These are phyloP conservation scores for Mechanitis mazaeus DNA, from an alignment of 2,888 invertebrate genomes.

Conservation along the genomic window DNA sequence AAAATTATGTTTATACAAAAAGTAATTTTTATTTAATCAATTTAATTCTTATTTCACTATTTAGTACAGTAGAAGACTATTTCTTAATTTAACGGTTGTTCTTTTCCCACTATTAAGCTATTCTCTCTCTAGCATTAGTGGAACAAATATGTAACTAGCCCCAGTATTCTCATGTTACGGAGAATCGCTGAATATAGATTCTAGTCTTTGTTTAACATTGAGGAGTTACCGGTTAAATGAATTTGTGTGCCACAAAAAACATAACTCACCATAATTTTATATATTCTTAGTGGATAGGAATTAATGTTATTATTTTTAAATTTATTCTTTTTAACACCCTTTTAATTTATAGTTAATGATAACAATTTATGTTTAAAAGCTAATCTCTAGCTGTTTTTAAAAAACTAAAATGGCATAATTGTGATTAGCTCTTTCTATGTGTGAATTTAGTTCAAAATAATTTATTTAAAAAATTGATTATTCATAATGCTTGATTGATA, in stretches of 20 bases:
- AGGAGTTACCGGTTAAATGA: neutral
- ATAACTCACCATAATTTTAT: neutral
- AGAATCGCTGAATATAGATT: conserved; percentile 21
- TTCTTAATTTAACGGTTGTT: conserved; percentile 1
- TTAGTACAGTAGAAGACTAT: neutral
- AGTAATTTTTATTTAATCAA: neutral
- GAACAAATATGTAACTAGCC: conserved; percentile 13
- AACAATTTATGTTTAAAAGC: too few relatives aligned
- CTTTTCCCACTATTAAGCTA: conserved; percentile 1
- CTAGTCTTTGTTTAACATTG: conserved; percentile 10
- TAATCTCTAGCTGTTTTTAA: too few relatives aligned
- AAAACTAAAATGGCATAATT: too few relatives aligned
- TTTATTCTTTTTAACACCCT: too few relatives aligned
- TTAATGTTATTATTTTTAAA: too few relatives aligned
- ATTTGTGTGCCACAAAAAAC: neutral
- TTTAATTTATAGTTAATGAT: too few relatives aligned
- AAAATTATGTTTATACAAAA: too few relatives aligned
- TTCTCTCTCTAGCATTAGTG: neutral
- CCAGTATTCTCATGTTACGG: conserved; percentile 19
- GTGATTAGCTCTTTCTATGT: too few relatives aligned
- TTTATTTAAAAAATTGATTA: too few relatives aligned
- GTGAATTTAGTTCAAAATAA: too few relatives aligned
- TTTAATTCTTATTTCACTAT: neutral
- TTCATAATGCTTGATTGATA: too few relatives aligned
- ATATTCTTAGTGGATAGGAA: too few relatives aligned